Conservation (phyloP, 2,797 vertebrate species). For the Gymnoscopelus microlampas region DNA sequence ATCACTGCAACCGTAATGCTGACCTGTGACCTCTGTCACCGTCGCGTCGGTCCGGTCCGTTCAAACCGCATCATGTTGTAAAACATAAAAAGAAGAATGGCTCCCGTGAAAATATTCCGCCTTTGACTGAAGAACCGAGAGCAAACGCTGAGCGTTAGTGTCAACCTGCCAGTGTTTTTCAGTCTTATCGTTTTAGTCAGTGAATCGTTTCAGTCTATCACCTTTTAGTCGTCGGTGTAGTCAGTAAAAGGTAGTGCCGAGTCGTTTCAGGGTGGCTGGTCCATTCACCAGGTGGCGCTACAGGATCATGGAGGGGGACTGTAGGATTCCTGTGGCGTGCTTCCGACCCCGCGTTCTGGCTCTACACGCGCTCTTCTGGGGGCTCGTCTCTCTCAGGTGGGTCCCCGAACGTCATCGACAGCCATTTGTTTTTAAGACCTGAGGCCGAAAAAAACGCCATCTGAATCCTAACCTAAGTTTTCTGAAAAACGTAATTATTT, state of each 20-base stretch:
- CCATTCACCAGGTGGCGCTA: conserved; percentile 41
- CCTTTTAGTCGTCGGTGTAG: not conserved
- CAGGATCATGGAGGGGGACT: conserved; percentile 80
- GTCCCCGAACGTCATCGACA: not conserved
- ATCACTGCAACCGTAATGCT: no score
- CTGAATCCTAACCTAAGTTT: no score
- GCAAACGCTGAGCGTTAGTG: no score
- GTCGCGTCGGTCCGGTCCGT: no score
- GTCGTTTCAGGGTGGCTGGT: conserved; percentile 38
- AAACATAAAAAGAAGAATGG: no score
- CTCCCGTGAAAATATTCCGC: no score
- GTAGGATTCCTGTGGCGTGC: conserved; percentile 78
- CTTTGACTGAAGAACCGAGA: no score
- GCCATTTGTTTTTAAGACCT: not conserved
- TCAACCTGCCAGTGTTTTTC: no score
- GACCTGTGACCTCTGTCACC: no score
- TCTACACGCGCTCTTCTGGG: conserved; percentile 82
- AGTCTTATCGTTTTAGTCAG: not conserved
- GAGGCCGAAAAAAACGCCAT: not conserved
- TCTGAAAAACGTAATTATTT: no score
- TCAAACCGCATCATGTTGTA: no score
- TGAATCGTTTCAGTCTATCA: not conserved
- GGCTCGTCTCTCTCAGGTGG: conserved; percentile 81
- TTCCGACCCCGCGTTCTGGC: conserved; percentile 77
- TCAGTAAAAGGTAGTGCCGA: not conserved